Evolutionary conservation across 2,797 vertebrate species (phyloP).

Genomic region (Melanotaenia boesemani): DNA sequence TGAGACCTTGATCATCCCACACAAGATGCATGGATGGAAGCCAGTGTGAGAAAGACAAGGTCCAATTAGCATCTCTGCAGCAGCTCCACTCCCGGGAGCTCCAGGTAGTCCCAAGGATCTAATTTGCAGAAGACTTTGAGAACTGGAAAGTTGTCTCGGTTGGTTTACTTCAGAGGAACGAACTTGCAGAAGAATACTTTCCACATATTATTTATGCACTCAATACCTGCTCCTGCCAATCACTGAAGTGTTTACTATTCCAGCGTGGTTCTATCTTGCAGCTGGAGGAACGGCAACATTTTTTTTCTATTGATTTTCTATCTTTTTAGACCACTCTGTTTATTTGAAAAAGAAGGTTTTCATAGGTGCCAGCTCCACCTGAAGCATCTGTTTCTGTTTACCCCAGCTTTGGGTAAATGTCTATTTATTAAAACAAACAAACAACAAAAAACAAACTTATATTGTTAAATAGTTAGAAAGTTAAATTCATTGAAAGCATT

Average conservation of each 20-base stretch:
- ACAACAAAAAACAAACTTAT: too few species aligned
- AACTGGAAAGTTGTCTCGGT: conserved; percentile 41
- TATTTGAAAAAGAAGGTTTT: background rate
- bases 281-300: conserved; percentile 7
- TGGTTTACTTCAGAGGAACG: too few species aligned
- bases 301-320: background rate
- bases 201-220: conserved; percentile 46
- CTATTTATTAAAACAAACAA: too few species aligned
- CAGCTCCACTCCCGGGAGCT: conserved; percentile 33
- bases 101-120: conserved; percentile 60
- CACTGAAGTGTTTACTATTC: conserved; percentile 39
- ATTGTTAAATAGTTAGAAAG: too few species aligned
- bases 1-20: conserved; percentile 71
- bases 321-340: background rate
- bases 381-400: too few species aligned
- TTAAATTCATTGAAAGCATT: too few species aligned
- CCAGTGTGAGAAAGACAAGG: conserved; percentile 35
- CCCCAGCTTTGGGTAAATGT: too few species aligned
- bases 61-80: conserved; percentile 67
- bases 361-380: too few species aligned
- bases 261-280: conserved; percentile 2
- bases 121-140: conserved; percentile 52
- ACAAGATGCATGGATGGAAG: conserved; percentile 42
- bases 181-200: conserved; percentile 25
- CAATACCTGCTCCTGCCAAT: conserved; percentile 52